Conservation (phyloP, 53 echinoderm and acorn worm species). For the Echinometra lucunter region DNA sequence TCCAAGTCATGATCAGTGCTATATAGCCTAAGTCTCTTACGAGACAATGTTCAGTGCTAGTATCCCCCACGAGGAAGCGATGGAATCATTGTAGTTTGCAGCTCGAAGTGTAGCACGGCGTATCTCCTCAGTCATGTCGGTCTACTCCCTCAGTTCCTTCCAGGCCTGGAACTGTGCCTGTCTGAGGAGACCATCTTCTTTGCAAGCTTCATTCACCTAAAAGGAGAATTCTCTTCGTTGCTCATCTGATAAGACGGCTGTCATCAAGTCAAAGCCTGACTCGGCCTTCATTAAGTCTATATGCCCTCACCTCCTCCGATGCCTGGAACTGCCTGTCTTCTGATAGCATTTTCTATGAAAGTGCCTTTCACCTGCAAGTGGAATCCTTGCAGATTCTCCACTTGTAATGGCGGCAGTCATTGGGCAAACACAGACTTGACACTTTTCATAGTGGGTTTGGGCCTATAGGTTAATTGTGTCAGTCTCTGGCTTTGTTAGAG, state of each 20-base stretch:
- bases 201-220: background rate
- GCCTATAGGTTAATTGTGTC: too few relatives aligned
- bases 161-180: background rate
- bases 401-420: background rate
- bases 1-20: too few relatives aligned
- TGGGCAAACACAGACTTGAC: too few relatives aligned
- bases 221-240: background rate
- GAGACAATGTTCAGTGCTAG: background rate
- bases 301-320: background rate
- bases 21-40: too few relatives aligned
- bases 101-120: too few relatives aligned
- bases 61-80: background rate
- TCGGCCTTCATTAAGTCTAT: background rate
- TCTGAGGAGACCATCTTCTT: background rate
- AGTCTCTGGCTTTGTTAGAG: too few relatives aligned
- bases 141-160: background rate
- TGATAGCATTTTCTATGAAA: background rate
- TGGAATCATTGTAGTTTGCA: background rate
- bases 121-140: background rate
- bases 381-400: background rate
- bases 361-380: background rate
- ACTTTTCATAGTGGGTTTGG: too few relatives aligned
- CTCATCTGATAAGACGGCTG: background rate
- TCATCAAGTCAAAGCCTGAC: too few relatives aligned
- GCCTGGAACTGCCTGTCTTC: background rate